A percentile compares a stretch with the other conserved stretches of the same genome.
These are phyloP conservation scores for Lophochroa leadbeateri DNA, from an alignment of 2,113 vertebrate species.

Conservation along the genomic window DNA sequence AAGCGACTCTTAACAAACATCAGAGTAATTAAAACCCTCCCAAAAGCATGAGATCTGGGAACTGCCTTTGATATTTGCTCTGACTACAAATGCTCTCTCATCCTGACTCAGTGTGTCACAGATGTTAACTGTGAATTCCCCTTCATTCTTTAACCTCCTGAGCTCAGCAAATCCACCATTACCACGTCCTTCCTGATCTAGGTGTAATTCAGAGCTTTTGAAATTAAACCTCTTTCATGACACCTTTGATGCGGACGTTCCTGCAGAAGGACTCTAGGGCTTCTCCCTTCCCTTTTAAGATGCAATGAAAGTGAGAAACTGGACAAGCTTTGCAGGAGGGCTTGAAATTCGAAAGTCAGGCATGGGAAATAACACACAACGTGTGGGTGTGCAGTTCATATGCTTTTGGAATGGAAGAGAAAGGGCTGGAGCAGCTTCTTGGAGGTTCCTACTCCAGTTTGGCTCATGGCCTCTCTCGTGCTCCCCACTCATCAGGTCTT, in stretches of 20 bases:
- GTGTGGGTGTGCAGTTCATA: background rate
- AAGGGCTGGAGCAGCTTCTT: background rate
- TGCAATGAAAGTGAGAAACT: background rate
- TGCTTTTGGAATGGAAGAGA: background rate
- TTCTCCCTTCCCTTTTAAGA: conserved; percentile 4
- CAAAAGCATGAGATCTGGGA: background rate
- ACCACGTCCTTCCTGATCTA: conserved; percentile 7
- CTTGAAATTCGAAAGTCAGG: background rate
- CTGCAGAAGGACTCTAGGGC: conserved; percentile 14
- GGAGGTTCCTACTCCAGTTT: background rate
- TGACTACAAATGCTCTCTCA: background rate
- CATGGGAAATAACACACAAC: background rate
- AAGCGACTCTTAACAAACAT: conserved; percentile 30
- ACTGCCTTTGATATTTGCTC: conserved; percentile 50
- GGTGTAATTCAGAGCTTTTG: conserved; percentile 48
- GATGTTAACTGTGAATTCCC: conserved; percentile 12
- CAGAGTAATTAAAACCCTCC: conserved; percentile 58
- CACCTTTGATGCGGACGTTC: conserved; percentile 12
- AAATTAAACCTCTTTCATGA: conserved; percentile 56
- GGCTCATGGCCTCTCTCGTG: background rate
- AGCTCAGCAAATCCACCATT: conserved; percentile 58
- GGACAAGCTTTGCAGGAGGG: background rate
- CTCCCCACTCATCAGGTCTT: background rate
- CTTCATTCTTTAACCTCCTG: conserved; percentile 48
- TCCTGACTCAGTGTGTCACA: conserved; percentile 31